Evolutionary conservation across 2,888 invertebrate genomes (phyloP).

Genomic region (Chaitophorus viminalis): DNA sequence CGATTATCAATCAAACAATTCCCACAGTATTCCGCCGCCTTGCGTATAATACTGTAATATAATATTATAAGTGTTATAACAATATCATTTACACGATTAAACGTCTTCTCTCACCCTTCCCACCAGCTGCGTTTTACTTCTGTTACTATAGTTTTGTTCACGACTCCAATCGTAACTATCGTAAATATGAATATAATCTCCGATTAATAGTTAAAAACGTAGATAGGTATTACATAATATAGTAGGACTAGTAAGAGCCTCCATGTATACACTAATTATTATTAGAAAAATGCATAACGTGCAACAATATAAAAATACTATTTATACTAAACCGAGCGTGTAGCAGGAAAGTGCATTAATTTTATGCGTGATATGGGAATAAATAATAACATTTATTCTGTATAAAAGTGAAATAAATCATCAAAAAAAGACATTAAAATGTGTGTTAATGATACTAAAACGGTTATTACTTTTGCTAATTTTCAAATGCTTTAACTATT

Average conservation of each 20-base stretch:
- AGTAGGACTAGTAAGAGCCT: too few species aligned
- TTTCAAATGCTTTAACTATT: too few species aligned
- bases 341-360: neutral
- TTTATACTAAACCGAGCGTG: neutral
- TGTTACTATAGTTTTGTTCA: neutral
- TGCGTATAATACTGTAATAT: neutral
- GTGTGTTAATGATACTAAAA: neutral
- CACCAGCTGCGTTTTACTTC: neutral
- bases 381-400: neutral
- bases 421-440: neutral
- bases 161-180: neutral
- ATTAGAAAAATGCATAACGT: neutral
- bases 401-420: too few species aligned
- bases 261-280: too few species aligned
- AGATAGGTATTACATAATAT: neutral
- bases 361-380: neutral
- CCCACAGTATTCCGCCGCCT: neutral
- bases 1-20: neutral
- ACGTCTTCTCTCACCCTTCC: neutral
- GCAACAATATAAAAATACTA: neutral
- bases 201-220: neutral
- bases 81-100: neutral
- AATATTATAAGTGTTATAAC: too few species aligned
- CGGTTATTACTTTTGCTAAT: too few species aligned
- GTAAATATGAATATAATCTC: neutral